phyloP scores from a whole-genome alignment of 1,140 invertebrate genomes.

The Nixonia krombeini region DNA sequence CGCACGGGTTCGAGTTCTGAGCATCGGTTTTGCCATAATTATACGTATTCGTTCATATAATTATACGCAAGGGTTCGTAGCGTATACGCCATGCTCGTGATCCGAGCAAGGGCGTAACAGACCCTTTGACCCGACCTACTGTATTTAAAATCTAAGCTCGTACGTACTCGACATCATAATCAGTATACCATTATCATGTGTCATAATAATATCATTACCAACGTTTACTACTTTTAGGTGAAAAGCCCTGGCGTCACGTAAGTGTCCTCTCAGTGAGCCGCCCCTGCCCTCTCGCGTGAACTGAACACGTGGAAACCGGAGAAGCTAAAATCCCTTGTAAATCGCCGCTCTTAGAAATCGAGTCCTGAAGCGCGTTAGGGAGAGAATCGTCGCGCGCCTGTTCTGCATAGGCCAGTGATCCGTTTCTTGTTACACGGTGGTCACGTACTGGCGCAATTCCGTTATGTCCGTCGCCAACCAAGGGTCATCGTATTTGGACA shows the following conservation, averaged over 20 bases:
- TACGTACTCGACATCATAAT: slow-evolving; percentile 37
- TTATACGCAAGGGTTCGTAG: slow-evolving; percentile 21
- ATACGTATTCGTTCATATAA: slow-evolving; percentile 45
- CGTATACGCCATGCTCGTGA: slow-evolving; percentile 24
- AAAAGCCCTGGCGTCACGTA: slow-evolving; percentile 24
- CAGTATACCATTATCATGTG: slow-evolving; percentile 26
- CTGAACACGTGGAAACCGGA: slow-evolving; percentile 41
- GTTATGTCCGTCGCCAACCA: slow-evolving; percentile 51
- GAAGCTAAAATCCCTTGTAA: too few species aligned
- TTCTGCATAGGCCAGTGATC: slow-evolving; percentile 28
- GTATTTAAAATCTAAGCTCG: slow-evolving; percentile 44
- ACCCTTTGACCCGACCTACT: slow-evolving; percentile 22
- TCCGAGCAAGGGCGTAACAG: slow-evolving; percentile 17
- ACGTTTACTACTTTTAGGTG: slow-evolving; percentile 7
- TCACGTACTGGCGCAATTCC: slow-evolving; percentile 67
- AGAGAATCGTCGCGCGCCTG: background rate
- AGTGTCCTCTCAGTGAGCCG: slow-evolving; percentile 30
- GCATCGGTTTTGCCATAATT: slow-evolving; percentile 46
- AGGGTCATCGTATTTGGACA: slow-evolving; percentile 53
- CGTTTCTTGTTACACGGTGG: slow-evolving; percentile 63
- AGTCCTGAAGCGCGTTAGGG: slow-evolving; percentile 11
- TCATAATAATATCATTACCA: slow-evolving; percentile 23
- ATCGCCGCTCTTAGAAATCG: slow-evolving; percentile 7
- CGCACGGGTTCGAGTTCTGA: slow-evolving; percentile 43
- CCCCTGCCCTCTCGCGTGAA: slow-evolving; percentile 35